Evolutionary conservation across 1,140 invertebrate genomes (phyloP).

Genomic region (Spodoptera litura): DNA sequence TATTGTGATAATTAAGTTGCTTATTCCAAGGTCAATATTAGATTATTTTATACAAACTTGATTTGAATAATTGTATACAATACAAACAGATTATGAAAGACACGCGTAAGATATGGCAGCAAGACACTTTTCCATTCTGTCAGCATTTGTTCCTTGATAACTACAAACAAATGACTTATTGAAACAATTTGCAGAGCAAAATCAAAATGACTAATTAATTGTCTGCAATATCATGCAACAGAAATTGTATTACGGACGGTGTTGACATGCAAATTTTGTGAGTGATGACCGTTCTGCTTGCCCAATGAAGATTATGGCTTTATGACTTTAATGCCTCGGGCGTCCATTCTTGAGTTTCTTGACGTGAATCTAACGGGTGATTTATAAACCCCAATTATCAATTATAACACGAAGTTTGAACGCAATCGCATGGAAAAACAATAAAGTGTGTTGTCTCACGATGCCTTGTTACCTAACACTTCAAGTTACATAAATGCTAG

Average conservation of each 20-base stretch:
- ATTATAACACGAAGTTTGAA: conserved; percentile 32
- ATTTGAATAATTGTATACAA: too few species aligned
- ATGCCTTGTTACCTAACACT: not conserved
- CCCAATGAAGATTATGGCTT: conserved; percentile 22
- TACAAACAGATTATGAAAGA: too few species aligned
- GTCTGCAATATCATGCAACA: conserved; percentile 21
- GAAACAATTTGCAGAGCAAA: not conserved
- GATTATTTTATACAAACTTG: too few species aligned
- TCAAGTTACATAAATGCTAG: conserved; percentile 24
- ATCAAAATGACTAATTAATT: conserved; percentile 4
- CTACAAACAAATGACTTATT: not conserved
- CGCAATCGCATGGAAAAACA: conserved; percentile 16
- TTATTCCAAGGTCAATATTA: too few species aligned
- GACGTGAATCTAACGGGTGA: conserved; percentile 26
- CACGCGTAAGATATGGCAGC: too few species aligned
- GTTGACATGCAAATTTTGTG: conserved; percentile 38
- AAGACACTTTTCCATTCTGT: too few species aligned
- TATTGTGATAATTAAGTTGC: too few species aligned
- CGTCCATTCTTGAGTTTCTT: not conserved
- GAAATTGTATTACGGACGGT: conserved; percentile 7
- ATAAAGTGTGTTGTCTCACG: conserved; percentile 28
- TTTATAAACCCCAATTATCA: conserved; percentile 38
- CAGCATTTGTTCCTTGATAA: too few species aligned
- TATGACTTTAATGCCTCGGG: conserved; percentile 9
- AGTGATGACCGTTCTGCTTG: conserved; percentile 31